Evolutionary conservation across 2,888 invertebrate genomes (phyloP), one percentile per base, ranked within the genome.

Genomic region (Venustoraphidia nigricollis): DNA sequence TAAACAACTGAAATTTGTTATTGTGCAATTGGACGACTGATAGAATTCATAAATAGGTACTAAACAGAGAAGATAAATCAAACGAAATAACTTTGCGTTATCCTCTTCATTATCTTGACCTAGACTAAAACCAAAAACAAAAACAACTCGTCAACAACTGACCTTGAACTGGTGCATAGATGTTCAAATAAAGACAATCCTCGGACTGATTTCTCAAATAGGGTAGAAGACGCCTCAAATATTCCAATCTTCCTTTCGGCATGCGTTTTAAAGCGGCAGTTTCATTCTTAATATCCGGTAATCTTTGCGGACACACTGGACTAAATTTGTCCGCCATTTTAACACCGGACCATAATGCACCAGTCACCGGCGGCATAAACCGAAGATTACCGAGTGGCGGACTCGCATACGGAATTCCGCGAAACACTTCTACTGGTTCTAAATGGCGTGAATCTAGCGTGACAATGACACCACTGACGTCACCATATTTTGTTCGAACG

Each of bases 131-230:
- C 27, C 6, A 27, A 27, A 27, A 27, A 27, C 27, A 27, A 27
- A 27, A 27, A 27, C 27, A 8, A 3, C 4, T 35, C 36, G 36
- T 35, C 36, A 44, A 42, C 45, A 54, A 71, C 80, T 77, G 73
- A 94, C 94, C 92, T 84, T 88, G 86, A 58, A 87, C 87, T 47
- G 96, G 96, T 34, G 92, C 90, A 72, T 94, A 97, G 62, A 97
- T 85, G 69, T 97, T 97, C 64, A 97, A 77, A 67, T 92, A 94
- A 53, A 97, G 79, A 64, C 97, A 97, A 72, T 97, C 95, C 73
- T 97, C 97, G 56, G 86, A 90, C 71, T 96, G 94, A 65, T 93
- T 86, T 57, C 79, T 80, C 57, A 96, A 75, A 65, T 87, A 83
- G 40, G 92, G 91, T 58, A 90, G 69, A 66, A 96, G 75, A 59